Percentiles rank a stretch among this genome's conserved stretches.
Conservation (phyloP, 2,113 vertebrate species). For the Microtus oregoni region DNA sequence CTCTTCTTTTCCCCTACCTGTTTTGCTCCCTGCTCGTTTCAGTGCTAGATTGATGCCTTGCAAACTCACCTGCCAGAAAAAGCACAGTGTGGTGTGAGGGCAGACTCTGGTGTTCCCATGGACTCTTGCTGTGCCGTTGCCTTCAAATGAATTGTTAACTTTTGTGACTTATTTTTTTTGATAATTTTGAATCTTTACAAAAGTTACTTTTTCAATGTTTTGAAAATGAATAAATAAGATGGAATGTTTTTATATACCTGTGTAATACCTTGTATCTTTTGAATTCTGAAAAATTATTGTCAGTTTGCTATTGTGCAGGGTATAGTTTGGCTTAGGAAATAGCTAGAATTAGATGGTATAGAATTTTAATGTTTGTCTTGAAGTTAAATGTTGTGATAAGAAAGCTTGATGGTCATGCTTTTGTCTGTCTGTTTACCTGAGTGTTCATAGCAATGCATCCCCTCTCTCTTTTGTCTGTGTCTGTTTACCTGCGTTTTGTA, state of each 20-base stretch:
- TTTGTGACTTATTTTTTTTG: neutral
- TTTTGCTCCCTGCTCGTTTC: neutral
- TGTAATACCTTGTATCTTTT: constrained; percentile 22
- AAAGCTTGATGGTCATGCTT: neutral
- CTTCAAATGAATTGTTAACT: neutral
- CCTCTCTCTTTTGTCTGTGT: neutral
- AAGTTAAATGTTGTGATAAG: neutral
- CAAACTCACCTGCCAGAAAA: too few relatives aligned
- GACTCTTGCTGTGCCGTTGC: neutral
- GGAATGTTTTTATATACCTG: neutral
- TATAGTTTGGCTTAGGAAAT: constrained; percentile 27
- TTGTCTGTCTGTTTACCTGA: neutral
- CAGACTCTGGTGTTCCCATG: neutral
- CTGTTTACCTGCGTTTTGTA: neutral
- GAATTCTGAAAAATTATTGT: neutral
- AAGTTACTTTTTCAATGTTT: neutral
- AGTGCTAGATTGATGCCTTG: neutral
- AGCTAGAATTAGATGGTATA: neutral
- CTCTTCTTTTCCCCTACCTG: neutral
- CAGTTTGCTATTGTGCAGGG: neutral
- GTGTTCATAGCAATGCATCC: neutral
- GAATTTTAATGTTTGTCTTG: constrained; percentile 3
- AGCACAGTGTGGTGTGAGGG: fast-evolving
- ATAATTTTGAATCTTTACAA: neutral
- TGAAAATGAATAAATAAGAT: neutral